Evolutionary conservation across 1,140 invertebrate genomes (phyloP).

Genomic region (Drosophila arawakana): DNA sequence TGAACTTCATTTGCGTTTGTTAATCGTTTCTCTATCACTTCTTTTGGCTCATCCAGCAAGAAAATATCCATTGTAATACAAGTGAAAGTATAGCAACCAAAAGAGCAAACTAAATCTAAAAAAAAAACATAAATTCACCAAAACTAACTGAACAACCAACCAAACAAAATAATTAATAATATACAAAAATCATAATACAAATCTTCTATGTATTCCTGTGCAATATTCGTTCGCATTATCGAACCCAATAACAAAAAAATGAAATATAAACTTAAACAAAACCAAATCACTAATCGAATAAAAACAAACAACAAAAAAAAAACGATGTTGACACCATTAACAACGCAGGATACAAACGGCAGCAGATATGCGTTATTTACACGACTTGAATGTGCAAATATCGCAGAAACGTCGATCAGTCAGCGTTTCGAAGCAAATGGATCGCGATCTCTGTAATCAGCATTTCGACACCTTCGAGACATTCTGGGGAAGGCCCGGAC

Average conservation of each 20-base stretch:
- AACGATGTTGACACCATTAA: slow-evolving; percentile 28
- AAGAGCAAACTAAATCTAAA: slow-evolving; percentile 65
- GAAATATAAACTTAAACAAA: slow-evolving; percentile 40
- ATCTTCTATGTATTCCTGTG: slow-evolving; percentile 78
- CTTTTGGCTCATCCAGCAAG: slow-evolving; percentile 75
- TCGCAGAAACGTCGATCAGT: slow-evolving; percentile 77
- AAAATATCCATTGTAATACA: slow-evolving; percentile 82
- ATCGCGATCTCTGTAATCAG: slow-evolving; percentile 86
- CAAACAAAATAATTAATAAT: slow-evolving; percentile 50
- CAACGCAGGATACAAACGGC: slow-evolving; percentile 67
- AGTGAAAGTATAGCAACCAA: slow-evolving; percentile 82
- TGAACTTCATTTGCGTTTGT: slow-evolving; percentile 38
- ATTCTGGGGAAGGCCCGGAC: slow-evolving; percentile 88
- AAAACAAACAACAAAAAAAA: slow-evolving; percentile 29
- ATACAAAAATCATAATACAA: slow-evolving; percentile 76
- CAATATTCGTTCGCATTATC: slow-evolving; percentile 50
- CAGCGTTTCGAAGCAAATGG: slow-evolving; percentile 84
- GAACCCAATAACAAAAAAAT: slow-evolving; percentile 44
- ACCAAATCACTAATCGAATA: slow-evolving; percentile 36
- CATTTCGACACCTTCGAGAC: slow-evolving; percentile 88
- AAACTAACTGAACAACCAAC: slow-evolving; percentile 42
- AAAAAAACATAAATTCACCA: slow-evolving; percentile 49
- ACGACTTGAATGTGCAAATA: slow-evolving; percentile 84
- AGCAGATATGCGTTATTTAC: slow-evolving; percentile 74
- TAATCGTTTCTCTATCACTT: slow-evolving; percentile 74